These are phyloP conservation scores for Lithophane semibrunnea DNA, from an alignment of 2,888 invertebrate genomes.

Conservation along the genomic window DNA sequence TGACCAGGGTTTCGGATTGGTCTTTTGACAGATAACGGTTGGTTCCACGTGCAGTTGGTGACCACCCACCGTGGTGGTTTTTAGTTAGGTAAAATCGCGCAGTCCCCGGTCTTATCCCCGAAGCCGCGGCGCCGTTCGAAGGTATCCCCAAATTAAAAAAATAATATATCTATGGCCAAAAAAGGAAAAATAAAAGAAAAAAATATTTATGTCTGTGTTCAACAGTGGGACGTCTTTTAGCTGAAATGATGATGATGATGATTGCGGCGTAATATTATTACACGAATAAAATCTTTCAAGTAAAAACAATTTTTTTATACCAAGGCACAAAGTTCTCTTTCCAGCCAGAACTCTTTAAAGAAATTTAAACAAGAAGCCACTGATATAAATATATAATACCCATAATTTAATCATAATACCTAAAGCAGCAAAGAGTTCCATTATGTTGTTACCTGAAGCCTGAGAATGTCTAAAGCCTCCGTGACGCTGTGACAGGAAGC, in stretches of 20 bases:
- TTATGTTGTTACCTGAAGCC: slow-evolving; percentile 22
- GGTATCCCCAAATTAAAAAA: too few species aligned
- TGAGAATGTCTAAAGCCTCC: slow-evolving; percentile 34
- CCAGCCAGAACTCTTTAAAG: neutral
- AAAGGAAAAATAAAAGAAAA: too few species aligned
- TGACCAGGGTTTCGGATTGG: too few species aligned
- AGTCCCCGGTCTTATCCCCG: too few species aligned
- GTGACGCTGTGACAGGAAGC: slow-evolving; percentile 46
- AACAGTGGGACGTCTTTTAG: neutral
- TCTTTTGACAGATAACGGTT: too few species aligned
- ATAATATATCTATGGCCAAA: too few species aligned
- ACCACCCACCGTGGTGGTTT: too few species aligned
- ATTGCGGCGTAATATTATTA: neutral
- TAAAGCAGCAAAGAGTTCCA: slow-evolving; percentile 18
- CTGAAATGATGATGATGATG: neutral
- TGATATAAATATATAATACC: neutral
- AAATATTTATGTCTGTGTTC: neutral
- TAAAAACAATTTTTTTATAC: neutral
- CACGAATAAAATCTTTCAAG: too few species aligned
- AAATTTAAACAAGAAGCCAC: neutral
- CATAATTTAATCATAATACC: slow-evolving; percentile 4
- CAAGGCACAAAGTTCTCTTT: neutral
- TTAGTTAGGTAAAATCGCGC: too few species aligned
- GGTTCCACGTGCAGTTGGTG: too few species aligned
- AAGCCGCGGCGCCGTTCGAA: too few species aligned